Evolutionary conservation across 2,797 vertebrate species (phyloP).

Genomic region (Tokudaia tokunoshimensis): DNA sequence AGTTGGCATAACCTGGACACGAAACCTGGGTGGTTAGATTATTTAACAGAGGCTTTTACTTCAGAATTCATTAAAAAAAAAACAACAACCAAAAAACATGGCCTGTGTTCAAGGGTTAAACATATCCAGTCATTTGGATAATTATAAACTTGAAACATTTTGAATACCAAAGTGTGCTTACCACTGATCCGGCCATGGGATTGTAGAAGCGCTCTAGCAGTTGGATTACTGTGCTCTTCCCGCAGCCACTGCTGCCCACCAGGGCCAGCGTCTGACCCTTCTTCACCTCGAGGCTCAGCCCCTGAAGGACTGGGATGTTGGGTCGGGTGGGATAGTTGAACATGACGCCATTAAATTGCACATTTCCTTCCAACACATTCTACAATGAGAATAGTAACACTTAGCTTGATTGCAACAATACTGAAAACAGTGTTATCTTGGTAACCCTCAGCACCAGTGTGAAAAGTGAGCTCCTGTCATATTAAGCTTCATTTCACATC

Average conservation of each 20-base stretch:
- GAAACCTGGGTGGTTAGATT: background rate
- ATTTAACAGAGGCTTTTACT: background rate
- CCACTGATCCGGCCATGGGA: constrained; percentile 91
- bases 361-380: constrained; percentile 90
- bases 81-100: background rate
- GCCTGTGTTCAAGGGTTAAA: background rate
- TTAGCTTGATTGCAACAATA: background rate
- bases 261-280: constrained; percentile 96
- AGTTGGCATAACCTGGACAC: background rate
- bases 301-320: constrained; percentile 92
- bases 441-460: background rate
- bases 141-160: background rate
- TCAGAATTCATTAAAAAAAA: background rate
- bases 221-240: constrained; percentile 96
- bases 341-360: constrained; percentile 89
- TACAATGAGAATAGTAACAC: constrained; percentile 78
- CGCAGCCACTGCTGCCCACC: constrained; percentile 97
- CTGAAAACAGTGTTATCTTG: background rate
- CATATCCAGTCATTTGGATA: background rate
- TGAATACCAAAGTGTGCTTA: constrained; percentile 75
- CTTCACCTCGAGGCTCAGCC: constrained; percentile 91
- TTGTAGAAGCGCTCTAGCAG: constrained; percentile 96
- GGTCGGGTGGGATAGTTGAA: constrained; percentile 96
- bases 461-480: background rate
- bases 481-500: background rate